Conservation (phyloP, 2,888 invertebrate species). For the Chalcosyrphus nemorum region DNA sequence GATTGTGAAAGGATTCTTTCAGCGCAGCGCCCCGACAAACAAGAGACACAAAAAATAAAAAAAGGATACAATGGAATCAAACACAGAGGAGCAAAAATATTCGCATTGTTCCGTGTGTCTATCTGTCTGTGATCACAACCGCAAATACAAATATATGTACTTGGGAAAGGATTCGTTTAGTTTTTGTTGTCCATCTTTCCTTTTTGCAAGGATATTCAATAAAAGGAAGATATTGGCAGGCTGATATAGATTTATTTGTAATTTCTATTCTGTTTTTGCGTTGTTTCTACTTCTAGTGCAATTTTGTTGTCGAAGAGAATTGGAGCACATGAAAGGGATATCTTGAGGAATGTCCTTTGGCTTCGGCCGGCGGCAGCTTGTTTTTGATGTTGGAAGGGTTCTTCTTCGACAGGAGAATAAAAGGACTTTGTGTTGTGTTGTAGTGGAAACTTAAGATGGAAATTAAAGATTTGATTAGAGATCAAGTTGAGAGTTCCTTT, state of each 20-base stretch:
- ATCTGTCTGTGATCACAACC: constrained; percentile 64
- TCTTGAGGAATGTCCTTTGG: constrained; percentile 33
- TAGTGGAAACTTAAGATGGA: not conserved
- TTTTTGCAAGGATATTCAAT: constrained; percentile 38
- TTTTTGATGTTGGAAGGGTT: constrained; percentile 12
- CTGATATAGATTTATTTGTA: constrained; percentile 36
- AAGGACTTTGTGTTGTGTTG: not conserved
- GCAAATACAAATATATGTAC: no score
- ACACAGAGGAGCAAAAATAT: not conserved
- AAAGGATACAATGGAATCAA: constrained; percentile 55
- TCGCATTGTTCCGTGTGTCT: constrained; percentile 10
- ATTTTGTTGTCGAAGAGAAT: constrained; percentile 32
- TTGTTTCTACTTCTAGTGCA: constrained; percentile 34
- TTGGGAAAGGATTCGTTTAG: constrained; percentile 57
- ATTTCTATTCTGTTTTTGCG: not conserved
- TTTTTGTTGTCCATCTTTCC: not conserved
- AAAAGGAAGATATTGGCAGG: constrained; percentile 43
- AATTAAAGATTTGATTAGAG: no score
- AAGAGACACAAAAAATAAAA: not conserved
- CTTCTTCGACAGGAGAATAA: constrained; percentile 16
- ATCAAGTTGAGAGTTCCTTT: no score
- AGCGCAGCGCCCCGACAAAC: constrained; percentile 20
- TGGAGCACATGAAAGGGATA: constrained; percentile 29
- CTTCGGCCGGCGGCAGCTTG: constrained; percentile 50
- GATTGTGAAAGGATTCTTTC: constrained; percentile 53